phyloP scores from a whole-genome alignment of 1,140 invertebrate genomes.

The Drosophila teissieri region DNA sequence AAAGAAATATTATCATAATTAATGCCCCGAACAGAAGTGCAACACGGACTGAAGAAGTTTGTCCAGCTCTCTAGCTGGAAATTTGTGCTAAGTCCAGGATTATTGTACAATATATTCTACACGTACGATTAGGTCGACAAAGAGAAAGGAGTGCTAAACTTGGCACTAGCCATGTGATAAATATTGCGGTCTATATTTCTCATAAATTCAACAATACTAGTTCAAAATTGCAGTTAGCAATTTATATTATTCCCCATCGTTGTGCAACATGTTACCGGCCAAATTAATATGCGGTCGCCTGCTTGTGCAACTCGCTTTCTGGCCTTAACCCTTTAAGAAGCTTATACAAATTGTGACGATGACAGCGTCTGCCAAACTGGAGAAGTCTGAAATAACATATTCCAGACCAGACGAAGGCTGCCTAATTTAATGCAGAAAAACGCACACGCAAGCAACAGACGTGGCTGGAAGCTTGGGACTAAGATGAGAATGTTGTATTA shows the following conservation, averaged over 20 bases:
- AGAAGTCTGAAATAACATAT: constrained; percentile 45
- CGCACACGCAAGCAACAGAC: constrained; percentile 61
- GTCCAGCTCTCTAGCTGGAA: constrained; percentile 46
- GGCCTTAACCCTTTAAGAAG: constrained; percentile 61
- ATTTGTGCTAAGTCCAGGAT: constrained; percentile 64
- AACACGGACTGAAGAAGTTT: constrained; percentile 22
- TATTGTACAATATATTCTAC: constrained; percentile 35
- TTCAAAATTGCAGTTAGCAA: constrained; percentile 40
- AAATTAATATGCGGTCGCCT: constrained; percentile 59
- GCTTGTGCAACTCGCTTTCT: constrained; percentile 35
- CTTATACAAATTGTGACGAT: constrained; percentile 46
- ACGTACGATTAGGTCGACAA: neutral
- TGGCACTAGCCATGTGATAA: constrained; percentile 68
- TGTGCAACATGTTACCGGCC: constrained; percentile 50
- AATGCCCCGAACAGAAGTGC: constrained; percentile 58
- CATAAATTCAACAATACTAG: constrained; percentile 59
- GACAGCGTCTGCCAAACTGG: constrained; percentile 38
- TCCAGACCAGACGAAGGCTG: constrained; percentile 47
- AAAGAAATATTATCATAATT: constrained; percentile 80
- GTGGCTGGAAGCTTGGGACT: constrained; percentile 15
- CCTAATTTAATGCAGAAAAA: constrained; percentile 75
- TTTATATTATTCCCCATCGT: constrained; percentile 57
- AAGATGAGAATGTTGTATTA: constrained; percentile 1
- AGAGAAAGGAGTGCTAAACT: constrained; percentile 35
- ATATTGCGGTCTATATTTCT: constrained; percentile 71